These are phyloP conservation scores for Limonius californicus DNA, from an alignment of 1,140 invertebrate genomes.

Conservation along the genomic window DNA sequence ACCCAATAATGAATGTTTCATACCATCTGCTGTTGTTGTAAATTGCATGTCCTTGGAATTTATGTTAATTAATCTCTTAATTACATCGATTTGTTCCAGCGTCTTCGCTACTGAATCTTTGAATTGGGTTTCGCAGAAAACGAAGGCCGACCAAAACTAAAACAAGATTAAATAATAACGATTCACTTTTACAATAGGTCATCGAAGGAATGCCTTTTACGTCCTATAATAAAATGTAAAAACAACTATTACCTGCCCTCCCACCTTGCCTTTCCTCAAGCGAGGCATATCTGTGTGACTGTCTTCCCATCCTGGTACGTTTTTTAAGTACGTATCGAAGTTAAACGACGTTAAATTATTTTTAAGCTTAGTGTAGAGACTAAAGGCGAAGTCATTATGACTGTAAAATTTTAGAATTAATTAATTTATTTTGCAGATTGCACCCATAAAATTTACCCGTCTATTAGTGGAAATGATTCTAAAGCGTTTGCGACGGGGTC, in stretches of 20 bases:
- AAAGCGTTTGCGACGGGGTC: too few species aligned
- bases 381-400: constrained; percentile 60
- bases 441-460: constrained; percentile 38
- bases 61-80: constrained; percentile 66
- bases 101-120: constrained; percentile 72
- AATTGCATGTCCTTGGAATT: constrained; percentile 58
- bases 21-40: constrained; percentile 51
- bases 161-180: too few species aligned
- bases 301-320: constrained; percentile 47
- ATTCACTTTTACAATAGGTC: too few species aligned
- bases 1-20: too few species aligned
- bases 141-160: constrained; percentile 56
- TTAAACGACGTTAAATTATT: constrained; percentile 53
- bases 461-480: constrained; percentile 36
- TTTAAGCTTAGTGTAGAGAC: constrained; percentile 47
- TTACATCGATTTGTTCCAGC: constrained; percentile 77
- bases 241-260: constrained; percentile 59
- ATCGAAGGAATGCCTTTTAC: too few species aligned
- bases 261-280: constrained; percentile 54
- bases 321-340: constrained; percentile 49
- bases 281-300: constrained; percentile 57
- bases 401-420: constrained; percentile 41
- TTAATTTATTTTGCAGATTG: background rate
- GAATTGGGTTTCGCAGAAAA: constrained; percentile 56
- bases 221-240: background rate